Percentiles rank a stretch among this genome's conserved stretches.
Evolutionary conservation across 2,113 vertebrate genomes (phyloP).

Genomic region (Sceloporus undulatus): DNA sequence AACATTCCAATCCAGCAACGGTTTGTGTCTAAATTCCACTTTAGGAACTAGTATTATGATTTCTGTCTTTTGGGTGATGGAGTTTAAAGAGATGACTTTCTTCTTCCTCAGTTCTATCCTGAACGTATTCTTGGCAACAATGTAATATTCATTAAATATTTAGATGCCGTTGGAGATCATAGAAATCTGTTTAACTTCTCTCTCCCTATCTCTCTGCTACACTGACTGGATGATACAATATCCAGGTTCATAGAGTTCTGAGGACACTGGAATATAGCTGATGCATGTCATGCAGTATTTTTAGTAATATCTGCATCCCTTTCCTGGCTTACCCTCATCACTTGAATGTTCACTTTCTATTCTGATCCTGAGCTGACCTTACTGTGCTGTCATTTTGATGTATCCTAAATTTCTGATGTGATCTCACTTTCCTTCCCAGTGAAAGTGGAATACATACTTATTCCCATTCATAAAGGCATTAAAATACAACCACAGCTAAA

Average conservation of each 20-base stretch:
- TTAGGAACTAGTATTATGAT: conserved; percentile 1
- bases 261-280: not conserved
- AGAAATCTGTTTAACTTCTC: not conserved
- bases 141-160: conserved; percentile 38
- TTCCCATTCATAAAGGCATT: conserved; percentile 9
- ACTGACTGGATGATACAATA: conserved; percentile 24
- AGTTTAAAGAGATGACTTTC: not conserved
- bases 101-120: conserved; percentile 35
- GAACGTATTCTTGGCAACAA: conserved; percentile 18
- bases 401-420: conserved; percentile 46
- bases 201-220: not conserved
- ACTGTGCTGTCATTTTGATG: conserved; percentile 56
- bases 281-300: not conserved
- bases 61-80: not conserved
- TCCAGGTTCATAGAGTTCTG: not conserved
- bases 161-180: conserved; percentile 24
- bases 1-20: not conserved
- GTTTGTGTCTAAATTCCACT: not conserved
- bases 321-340: conserved; percentile 3
- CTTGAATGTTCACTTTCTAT: conserved; percentile 50
- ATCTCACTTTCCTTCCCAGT: conserved; percentile 38
- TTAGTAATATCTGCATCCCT: not conserved
- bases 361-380: conserved; percentile 63
- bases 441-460: not conserved
- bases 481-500: not conserved